These are phyloP conservation scores for Calosoma granatense DNA, from an alignment of 1,140 invertebrate genomes.

Conservation along the genomic window DNA sequence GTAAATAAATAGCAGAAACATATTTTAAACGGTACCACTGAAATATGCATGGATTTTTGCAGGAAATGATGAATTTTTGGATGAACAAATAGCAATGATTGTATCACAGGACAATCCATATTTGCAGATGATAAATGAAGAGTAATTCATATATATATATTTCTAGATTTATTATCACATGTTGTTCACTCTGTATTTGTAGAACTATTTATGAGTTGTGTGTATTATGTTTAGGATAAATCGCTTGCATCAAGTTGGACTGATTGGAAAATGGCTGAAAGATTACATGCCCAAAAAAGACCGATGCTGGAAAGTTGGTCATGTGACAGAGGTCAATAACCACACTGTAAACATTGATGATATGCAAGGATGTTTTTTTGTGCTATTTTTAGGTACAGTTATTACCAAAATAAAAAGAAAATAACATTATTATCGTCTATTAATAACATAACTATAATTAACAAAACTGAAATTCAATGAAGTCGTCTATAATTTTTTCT, in stretches of 20 bases:
- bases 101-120: constrained; percentile 65
- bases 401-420: background rate
- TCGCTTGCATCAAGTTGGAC: constrained; percentile 70
- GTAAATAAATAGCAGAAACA: constrained; percentile 39
- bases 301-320: constrained; percentile 57
- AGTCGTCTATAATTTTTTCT: too few species aligned
- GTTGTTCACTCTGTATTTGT: background rate
- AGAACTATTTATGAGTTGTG: constrained; percentile 12
- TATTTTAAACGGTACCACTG: background rate
- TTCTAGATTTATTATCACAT: background rate
- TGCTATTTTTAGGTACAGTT: constrained; percentile 60
- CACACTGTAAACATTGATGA: constrained; percentile 77
- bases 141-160: constrained; percentile 35
- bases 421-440: background rate
- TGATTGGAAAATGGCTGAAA: constrained; percentile 73
- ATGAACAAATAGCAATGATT: constrained; percentile 69
- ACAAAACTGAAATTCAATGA: too few species aligned
- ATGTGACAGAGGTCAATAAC: constrained; percentile 57
- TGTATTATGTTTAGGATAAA: constrained; percentile 41
- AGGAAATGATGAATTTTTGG: constrained; percentile 63
- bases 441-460: too few species aligned
- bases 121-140: constrained; percentile 48
- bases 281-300: constrained; percentile 69
- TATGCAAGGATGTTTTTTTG: constrained; percentile 84
- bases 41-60: constrained; percentile 20